These are phyloP conservation scores for Myotis brandtii DNA, from an alignment of 2,113 vertebrate species.

Conservation along the genomic window DNA sequence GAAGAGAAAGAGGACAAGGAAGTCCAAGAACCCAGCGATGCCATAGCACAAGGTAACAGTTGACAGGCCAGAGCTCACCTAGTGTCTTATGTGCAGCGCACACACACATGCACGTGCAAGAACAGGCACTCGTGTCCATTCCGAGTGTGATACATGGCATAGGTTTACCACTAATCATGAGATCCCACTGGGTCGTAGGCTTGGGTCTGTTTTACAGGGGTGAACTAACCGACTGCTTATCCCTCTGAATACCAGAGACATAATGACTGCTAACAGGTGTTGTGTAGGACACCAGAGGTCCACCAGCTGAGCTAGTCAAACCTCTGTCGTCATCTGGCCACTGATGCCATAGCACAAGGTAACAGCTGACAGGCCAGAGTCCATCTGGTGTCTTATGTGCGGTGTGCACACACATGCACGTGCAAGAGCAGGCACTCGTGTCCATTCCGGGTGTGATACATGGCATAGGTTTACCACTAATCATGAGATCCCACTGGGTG, in stretches of 20 bases:
- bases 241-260: background rate
- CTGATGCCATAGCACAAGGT: constrained; percentile 96
- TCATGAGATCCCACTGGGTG: background rate
- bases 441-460: background rate
- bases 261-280: background rate
- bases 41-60: constrained; percentile 94
- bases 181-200: background rate
- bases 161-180: fast-evolving
- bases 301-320: background rate
- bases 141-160: background rate
- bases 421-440: fast-evolving
- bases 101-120: no score
- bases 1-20: constrained; percentile 97
- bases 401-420: no score
- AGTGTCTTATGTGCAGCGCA: fast-evolving
- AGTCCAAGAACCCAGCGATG: constrained; percentile 89
- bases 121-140: fast-evolving
- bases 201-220: background rate
- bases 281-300: background rate
- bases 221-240: background rate
- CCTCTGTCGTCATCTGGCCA: no score
- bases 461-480: background rate
- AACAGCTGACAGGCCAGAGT: constrained; percentile 25
- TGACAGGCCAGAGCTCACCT: background rate
- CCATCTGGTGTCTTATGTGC: fast-evolving